Evolutionary conservation across 2,797 vertebrate genomes (phyloP).

Genomic region (Knipowitschia caucasica): DNA sequence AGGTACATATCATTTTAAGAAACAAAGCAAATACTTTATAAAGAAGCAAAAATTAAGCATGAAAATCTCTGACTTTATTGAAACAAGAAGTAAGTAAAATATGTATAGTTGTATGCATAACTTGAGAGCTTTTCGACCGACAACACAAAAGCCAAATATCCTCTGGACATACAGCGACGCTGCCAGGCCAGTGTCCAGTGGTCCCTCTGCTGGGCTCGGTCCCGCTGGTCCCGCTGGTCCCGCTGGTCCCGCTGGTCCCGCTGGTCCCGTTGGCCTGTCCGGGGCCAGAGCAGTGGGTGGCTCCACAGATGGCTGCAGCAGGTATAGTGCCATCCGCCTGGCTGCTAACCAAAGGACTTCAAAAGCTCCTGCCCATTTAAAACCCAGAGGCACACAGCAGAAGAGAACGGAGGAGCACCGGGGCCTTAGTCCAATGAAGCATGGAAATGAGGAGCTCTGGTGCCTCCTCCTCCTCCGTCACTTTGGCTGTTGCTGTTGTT

Average conservation of each 20-base stretch:
- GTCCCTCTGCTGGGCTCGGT: constrained; percentile 28
- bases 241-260: constrained; percentile 39
- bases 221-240: constrained; percentile 36
- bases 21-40: too few relatives aligned
- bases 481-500: constrained; percentile 5
- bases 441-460: constrained; percentile 55
- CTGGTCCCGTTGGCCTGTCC: too few relatives aligned
- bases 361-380: constrained; percentile 68
- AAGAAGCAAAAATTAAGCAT: too few relatives aligned
- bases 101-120: too few relatives aligned
- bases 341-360: constrained; percentile 78
- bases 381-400: constrained; percentile 50
- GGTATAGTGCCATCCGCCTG: constrained; percentile 70
- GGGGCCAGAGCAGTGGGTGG: constrained; percentile 58
- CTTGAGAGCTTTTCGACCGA: too few relatives aligned
- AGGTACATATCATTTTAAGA: too few relatives aligned
- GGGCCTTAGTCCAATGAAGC: constrained; percentile 55
- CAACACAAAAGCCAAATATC: too few relatives aligned
- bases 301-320: constrained; percentile 81
- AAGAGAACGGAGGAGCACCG: constrained; percentile 39
- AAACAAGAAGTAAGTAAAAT: too few relatives aligned
- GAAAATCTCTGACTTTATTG: too few relatives aligned
- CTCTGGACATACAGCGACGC: constrained; percentile 7
- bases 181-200: constrained; percentile 35
- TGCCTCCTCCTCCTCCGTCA: constrained; percentile 1